Evolutionary conservation across 2,888 invertebrate species (phyloP), one percentile per base, ranked within the genome.

Genomic region (Nomada hirtipes): DNA sequence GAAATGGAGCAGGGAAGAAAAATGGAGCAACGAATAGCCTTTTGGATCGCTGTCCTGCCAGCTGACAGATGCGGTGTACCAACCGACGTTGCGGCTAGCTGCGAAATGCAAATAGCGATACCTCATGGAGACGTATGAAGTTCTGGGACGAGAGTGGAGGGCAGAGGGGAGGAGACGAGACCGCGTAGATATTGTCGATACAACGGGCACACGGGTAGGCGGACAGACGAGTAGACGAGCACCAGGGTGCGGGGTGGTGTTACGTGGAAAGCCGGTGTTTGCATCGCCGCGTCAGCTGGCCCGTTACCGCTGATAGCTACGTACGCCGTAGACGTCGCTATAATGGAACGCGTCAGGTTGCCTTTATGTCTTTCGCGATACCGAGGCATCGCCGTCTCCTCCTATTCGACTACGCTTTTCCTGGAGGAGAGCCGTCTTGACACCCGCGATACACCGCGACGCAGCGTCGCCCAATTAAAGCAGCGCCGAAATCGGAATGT

Each of bases 271-370:
- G 50, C 26, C 50, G 15, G 63, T 52, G 89, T 88, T 89, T 86
- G 89, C 87, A 89, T 86, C 64, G 84, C 89, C 76, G 90, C 90
- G 90, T 91, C 90, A 90, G 90, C 91, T 90, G 90, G 86, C 68
- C 84, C 85, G 84, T 87, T 82, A 83, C 83, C 82, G 83, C 76
- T 86, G 88, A 89, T 91, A 90, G 90, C 86, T 89, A 86, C 86
- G 82, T 87, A 87, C 87, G 82, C 88, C 86, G 85, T 89, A 90
- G 89, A 90, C 89, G 85, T 90, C 89, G 87, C 89, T 90, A 88
- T 91, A 91, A 91, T 90, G 90, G 89, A 89, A 88, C 88, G 91
- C 91, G 91, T 90, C 92, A 91, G 91, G 90, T 91, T 91, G 92
- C 88, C 90, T 91, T 91, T 91, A 92, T 91, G 90, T 88, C 89